These are phyloP conservation scores for Pyrochroa serraticornis DNA, from an alignment of 2,888 invertebrate genomes.

Conservation along the genomic window DNA sequence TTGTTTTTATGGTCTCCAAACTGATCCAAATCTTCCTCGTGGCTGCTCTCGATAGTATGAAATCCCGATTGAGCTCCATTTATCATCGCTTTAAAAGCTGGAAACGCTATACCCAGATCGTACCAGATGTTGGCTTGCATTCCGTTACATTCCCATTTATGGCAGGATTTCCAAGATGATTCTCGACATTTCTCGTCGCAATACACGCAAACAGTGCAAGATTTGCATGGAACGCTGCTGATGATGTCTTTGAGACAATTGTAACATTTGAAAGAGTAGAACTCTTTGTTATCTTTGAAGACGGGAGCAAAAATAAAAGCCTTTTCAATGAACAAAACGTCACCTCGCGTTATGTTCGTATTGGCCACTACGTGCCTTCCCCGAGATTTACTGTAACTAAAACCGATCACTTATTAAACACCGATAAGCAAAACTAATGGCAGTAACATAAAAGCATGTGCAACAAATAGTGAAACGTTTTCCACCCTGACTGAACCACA, in stretches of 20 bases:
- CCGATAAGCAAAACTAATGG: too few species aligned
- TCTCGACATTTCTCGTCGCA: constrained; percentile 70
- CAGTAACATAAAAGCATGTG: too few species aligned
- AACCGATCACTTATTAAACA: constrained; percentile 1
- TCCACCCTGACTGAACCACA: too few species aligned
- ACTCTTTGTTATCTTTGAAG: constrained; percentile 61
- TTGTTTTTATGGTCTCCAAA: constrained; percentile 56
- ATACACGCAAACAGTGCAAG: constrained; percentile 71
- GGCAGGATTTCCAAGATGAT: constrained; percentile 64
- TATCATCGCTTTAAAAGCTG: constrained; percentile 74
- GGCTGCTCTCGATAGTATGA: constrained; percentile 52
- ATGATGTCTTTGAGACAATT: constrained; percentile 70
- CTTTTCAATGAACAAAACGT: constrained; percentile 79
- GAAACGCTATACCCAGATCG: constrained; percentile 78
- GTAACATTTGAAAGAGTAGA: constrained; percentile 67
- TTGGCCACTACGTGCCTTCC: constrained; percentile 73
- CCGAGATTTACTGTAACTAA: constrained; percentile 62
- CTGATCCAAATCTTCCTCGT: constrained; percentile 56
- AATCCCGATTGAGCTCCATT: constrained; percentile 56
- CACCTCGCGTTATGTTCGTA: constrained; percentile 66
- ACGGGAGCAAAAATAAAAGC: constrained; percentile 79
- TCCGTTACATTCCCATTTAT: constrained; percentile 76
- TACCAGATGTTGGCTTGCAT: constrained; percentile 68
- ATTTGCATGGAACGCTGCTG: constrained; percentile 70
- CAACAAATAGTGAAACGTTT: too few species aligned